Base-by-base conservation (phyloP, 1,140 invertebrate species). In the Cyphomyrmex costatus region DNA sequence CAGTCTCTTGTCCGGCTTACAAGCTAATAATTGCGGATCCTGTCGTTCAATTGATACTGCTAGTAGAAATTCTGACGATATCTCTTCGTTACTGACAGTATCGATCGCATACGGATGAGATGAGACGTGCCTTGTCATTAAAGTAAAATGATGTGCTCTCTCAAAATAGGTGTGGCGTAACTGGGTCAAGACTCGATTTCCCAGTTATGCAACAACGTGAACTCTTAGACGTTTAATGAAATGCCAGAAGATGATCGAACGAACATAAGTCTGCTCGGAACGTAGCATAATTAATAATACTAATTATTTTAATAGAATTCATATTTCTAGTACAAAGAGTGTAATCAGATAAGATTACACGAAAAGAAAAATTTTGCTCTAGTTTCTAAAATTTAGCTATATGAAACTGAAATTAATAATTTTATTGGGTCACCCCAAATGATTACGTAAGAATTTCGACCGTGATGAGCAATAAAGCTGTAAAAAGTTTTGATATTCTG, bases 181-280 rank as follows among this genome's bases (percentile, higher is more conserved):
- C 36, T 60, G 30, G 79, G 56, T 83, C 78, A 70, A 56, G 21
- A 42, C 51, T 42, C 42, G n/a, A 79, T 79, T 79, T 24, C 3
- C 42, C 49, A 46, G 21, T 53, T 80, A 58, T 33, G 10, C 21
- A 70, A 70, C 16, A 56, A 58, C 5, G 49, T 8, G 14, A 68
- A 42, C 24, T 70, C 49, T 80, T 70, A 56, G 65, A 80, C 12
- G 33, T 36, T 80, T 80, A 70, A 80, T 30, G 42, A 79, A 51
- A 27, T 27, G 42, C 14, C 46, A 8, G 46, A 10, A 77, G 58
- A 61, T 63, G 19, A 49, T 78, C 24, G 19, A n/a, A 10, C 21
- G 21, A 61, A 5, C 56, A 21, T 30, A 49, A 77, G 24, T 21
- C 58, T 46, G 24, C 3, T 24, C 6, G 10, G 33, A 49, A 65